Base-by-base conservation (phyloP, 2,888 invertebrate species). In the Oscheius sp. region DNA sequence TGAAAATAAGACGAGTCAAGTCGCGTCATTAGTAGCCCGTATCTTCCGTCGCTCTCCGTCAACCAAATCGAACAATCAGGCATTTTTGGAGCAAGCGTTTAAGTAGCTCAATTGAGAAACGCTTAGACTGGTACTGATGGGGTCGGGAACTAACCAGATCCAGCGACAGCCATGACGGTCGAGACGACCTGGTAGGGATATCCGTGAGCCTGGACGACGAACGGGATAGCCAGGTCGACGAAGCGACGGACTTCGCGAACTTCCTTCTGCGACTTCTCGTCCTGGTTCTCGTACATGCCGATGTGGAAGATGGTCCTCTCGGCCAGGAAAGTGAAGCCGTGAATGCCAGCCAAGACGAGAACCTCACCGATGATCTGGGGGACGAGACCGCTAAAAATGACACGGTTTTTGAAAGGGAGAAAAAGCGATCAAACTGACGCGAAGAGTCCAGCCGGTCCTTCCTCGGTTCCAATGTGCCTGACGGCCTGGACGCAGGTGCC, bases 341-440 rank as follows among this genome's bases (percentile, higher is more conserved):
- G 80, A 11, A 81, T 93, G 73, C 95, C 91, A 84, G 94, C 92
- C 80, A 96, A 91, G 84, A 94, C 93, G 70, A 94, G 91, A 60
- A 94, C 91, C 90, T 96, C 96, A 76, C 94, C 95, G 75, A 96
- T 89, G 59, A 96, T 89, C 89, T 95, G 93, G 0, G 98, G 96
- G 72, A 95, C 90, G 58, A 98, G 90, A 32, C 97, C 97, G 81
- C 94, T 93, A 90, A 94, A 95, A 90, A 94, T 10, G 42, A 3
- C 33, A 68, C 21, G 21, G 21, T 21, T 21, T 21, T 7, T 9
- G 10, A 68, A 37, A 66, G 42, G n/a, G 42, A 57, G 32, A 57
- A 29, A 51, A 48, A 7, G 4, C n/a, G 32, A 51, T n/a, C 13
- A 42, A 62, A 62, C 62, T 86, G 85, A 90, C 90, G 87, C 79